Percentiles rank a stretch among this genome's conserved stretches.
Conservation (phyloP, 2,113 vertebrate genomes). For the Genyomyrus donnyi region DNA sequence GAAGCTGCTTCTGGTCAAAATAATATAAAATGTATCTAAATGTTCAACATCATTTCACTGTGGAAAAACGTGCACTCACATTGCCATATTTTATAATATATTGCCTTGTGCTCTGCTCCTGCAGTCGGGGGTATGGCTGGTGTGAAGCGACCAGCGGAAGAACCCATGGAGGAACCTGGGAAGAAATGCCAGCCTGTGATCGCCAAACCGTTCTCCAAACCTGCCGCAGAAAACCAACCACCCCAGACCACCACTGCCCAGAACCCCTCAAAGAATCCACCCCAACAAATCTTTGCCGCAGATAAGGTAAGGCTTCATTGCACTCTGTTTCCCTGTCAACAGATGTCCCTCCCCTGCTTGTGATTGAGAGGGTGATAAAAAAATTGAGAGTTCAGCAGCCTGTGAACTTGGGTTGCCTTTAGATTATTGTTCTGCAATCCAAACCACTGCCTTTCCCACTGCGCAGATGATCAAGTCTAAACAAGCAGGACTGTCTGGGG, state of each 20-base stretch:
- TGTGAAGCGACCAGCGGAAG: conserved; percentile 71
- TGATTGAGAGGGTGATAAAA: background rate
- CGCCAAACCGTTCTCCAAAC: conserved; percentile 42
- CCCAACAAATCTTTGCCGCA: conserved; percentile 25
- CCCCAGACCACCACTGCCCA: conserved; percentile 26
- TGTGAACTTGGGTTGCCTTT: background rate
- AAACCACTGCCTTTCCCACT: background rate
- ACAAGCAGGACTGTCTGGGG: background rate
- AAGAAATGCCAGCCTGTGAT: conserved; percentile 65
- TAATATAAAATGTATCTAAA: background rate
- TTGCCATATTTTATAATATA: background rate
- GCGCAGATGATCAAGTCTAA: background rate
- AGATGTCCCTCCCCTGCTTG: background rate
- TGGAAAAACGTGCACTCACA: background rate
- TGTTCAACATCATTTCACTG: background rate
- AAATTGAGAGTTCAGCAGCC: background rate
- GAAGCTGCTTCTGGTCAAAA: background rate
- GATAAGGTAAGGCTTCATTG: conserved; percentile 30
- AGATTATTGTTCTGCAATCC: background rate
- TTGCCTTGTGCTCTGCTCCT: conserved; percentile 18
- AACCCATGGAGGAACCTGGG: conserved; percentile 55
- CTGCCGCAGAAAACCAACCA: conserved; percentile 45
- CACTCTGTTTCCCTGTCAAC: background rate
- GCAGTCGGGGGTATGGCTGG: conserved; percentile 81
- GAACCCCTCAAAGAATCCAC: conserved; percentile 14